These are phyloP conservation scores for Pristionchus exspectatus DNA, from an alignment of 2,888 invertebrate genomes.

Conservation along the genomic window DNA sequence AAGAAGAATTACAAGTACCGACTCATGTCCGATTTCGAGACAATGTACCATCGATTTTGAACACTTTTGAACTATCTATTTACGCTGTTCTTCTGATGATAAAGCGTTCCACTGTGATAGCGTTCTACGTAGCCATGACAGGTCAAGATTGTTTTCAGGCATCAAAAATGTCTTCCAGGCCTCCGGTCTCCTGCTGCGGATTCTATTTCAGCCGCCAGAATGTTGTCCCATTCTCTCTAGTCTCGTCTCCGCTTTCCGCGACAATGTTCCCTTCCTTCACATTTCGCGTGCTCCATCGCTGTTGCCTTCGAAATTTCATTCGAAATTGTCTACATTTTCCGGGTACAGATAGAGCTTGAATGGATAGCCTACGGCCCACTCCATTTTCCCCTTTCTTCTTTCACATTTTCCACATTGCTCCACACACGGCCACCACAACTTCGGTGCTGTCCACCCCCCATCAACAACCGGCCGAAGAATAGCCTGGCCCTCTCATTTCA, in stretches of 20 bases:
- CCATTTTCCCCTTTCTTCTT: not conserved
- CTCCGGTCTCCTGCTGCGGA: not conserved
- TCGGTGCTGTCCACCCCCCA: no score
- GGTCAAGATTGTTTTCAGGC: not conserved
- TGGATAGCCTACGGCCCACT: not conserved
- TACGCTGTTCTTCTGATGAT: not conserved
- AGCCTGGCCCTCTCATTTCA: no score
- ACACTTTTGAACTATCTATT: not conserved
- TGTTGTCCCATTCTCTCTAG: not conserved
- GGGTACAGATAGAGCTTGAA: no score
- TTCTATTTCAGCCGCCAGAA: not conserved
- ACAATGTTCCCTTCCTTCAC: not conserved
- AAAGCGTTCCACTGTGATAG: not conserved
- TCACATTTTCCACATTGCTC: not conserved
- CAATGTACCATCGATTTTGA: slow-evolving; percentile 23
- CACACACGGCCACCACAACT: not conserved
- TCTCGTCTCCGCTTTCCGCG: not conserved
- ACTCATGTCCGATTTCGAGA: not conserved
- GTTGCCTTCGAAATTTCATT: no score
- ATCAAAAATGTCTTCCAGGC: not conserved
- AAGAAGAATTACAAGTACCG: not conserved
- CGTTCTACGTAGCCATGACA: not conserved
- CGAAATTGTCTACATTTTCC: no score
- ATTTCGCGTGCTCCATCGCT: not conserved
- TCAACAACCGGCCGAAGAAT: no score